Evolutionary conservation across 2,888 invertebrate genomes (phyloP), one percentile per base, ranked within the genome.

Genomic region (Euzetes globulus): DNA sequence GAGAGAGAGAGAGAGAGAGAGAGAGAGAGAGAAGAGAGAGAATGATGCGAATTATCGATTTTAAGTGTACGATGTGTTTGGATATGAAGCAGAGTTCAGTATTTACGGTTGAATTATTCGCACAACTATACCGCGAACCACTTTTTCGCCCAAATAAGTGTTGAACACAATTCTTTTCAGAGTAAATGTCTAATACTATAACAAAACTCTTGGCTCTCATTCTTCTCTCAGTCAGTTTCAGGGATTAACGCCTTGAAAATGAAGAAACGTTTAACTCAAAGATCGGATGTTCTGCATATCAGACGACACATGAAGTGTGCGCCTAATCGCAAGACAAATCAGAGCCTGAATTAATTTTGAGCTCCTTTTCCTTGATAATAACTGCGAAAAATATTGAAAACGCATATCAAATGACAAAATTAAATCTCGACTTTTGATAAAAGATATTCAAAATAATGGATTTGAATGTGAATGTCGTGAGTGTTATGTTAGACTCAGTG

Each of bases 101-200:
- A 5, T 65, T 65, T n/a, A 37, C 65, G 65, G 65, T 65, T 65
- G 65, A 65, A 41, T 65, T 65, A 65, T 37, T 65, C 15, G 3
- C n/a, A 37, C 2, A 65, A 29, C 65, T 65, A 65, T 65, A 65
- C 65, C 65, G 37, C 65, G 37, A 65, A 65, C 65, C 65, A 41
- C 65, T 65, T 41, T 65, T 60, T 65, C 19, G 65, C 65, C 65
- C 33, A 29, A 65, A 65, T 65, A 65, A 65, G 65, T 65, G 65
- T 65, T 37, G 15, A 58, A 58, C 58, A 58, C 58, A 55, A 55
- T 55, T 55, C 55, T 13, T 19, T 55, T 55, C 25, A 25, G 7
- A 55, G 55, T 22, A 55, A 55, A 55, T 55, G 55, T 55, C 22
- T 55, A 55, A 55, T 7, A 55, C 55, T 55, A n/a, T 52, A 55